Evolutionary conservation across 2,113 vertebrate species (phyloP).

Genomic region (Erpornis zantholeuca): DNA sequence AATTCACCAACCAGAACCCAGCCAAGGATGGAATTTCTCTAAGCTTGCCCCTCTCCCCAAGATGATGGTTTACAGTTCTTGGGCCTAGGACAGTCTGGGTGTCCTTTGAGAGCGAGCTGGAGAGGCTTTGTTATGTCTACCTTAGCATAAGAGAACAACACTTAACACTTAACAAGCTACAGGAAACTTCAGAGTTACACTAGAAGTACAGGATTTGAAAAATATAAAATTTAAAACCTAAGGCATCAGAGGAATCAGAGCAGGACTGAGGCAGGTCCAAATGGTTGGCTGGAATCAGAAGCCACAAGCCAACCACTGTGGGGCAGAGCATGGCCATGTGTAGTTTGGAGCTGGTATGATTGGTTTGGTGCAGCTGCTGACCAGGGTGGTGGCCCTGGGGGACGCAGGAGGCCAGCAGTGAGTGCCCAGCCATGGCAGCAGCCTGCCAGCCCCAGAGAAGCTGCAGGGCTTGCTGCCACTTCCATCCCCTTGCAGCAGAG

Average conservation of each 20-base stretch:
- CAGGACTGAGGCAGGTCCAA: neutral
- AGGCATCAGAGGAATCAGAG: neutral
- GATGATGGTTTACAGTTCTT: no score
- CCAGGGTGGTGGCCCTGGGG: fast-evolving
- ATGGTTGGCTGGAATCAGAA: neutral
- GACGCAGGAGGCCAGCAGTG: neutral
- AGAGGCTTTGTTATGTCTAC: no score
- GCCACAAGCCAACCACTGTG: neutral
- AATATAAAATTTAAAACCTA: no score
- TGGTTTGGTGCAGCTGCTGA: neutral
- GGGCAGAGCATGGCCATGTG: neutral
- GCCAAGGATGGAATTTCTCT: no score
- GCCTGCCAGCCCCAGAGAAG: neutral
- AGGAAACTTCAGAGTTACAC: no score
- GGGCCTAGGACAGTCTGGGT: no score
- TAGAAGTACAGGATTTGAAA: no score
- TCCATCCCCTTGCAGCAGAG: neutral
- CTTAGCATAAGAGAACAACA: no score
- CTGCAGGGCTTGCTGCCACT: neutral
- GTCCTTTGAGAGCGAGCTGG: no score
- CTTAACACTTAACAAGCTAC: no score
- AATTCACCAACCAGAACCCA: no score
- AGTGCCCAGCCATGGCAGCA: neutral
- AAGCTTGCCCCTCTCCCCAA: no score
- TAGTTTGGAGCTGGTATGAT: neutral